Conservation (phyloP, 2,113 vertebrate species). For the Oxyruncus cristatus region DNA sequence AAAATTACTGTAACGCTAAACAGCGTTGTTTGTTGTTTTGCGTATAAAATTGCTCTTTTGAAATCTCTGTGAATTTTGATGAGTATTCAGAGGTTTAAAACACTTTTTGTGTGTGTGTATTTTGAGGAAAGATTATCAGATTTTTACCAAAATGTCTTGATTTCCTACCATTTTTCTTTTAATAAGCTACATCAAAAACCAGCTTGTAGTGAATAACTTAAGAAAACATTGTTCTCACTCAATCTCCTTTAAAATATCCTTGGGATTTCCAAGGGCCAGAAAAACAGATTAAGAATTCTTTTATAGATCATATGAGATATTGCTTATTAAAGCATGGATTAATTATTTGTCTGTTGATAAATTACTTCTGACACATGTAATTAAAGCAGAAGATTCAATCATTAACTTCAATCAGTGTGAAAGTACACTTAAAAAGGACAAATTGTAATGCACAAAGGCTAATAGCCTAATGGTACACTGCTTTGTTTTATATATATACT, state of each 20-base stretch:
- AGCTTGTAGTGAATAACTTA: not conserved
- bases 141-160: not conserved
- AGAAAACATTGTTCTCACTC: not conserved
- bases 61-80: not conserved
- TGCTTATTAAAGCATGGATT: slow-evolving; percentile 53
- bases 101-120: not conserved
- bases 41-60: not conserved
- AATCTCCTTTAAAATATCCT: slow-evolving; percentile 1
- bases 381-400: slow-evolving; percentile 46
- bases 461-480: not conserved
- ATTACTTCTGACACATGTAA: slow-evolving; percentile 58
- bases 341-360: slow-evolving; percentile 59
- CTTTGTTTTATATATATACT: not conserved
- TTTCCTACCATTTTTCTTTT: not conserved
- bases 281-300: slow-evolving; percentile 4
- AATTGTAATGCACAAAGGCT: not conserved
- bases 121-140: not conserved
- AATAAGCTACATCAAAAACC: not conserved
- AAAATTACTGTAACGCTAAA: not conserved
- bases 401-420: slow-evolving; percentile 39
- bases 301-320: slow-evolving; percentile 22
- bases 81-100: not conserved
- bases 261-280: not conserved
- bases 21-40: not conserved
- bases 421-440: slow-evolving; percentile 13